Conservation (phyloP, 2,797 vertebrate species). For the Sebastes itinus region DNA sequence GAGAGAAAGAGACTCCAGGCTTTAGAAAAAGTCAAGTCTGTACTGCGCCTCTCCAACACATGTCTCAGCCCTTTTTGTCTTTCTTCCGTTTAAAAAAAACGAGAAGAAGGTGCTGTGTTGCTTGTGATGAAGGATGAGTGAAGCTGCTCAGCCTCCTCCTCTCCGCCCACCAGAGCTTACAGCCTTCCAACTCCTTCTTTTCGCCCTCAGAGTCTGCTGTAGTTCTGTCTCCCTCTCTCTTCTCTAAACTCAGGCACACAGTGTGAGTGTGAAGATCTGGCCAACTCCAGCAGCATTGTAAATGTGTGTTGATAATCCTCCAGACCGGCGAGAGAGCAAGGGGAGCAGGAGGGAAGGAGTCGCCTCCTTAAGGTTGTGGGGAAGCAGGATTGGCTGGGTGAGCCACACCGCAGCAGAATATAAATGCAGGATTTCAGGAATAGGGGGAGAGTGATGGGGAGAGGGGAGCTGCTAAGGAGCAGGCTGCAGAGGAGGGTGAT, state of each 20-base stretch:
- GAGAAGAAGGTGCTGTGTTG: conserved; percentile 60
- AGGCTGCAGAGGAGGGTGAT: conserved; percentile 16
- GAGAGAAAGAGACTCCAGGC: conserved; percentile 39
- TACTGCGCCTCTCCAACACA: conserved; percentile 49
- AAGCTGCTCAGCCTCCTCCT: conserved; percentile 75
- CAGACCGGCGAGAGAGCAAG: conserved; percentile 22
- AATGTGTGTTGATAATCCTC: conserved; percentile 54
- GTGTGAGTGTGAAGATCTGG: conserved; percentile 64
- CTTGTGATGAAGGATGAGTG: conserved; percentile 68
- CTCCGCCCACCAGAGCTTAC: conserved; percentile 69
- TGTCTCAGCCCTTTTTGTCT: conserved; percentile 44
- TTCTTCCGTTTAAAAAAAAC: conserved; percentile 16
- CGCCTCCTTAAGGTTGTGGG: conserved; percentile 61
- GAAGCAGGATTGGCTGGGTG: conserved; percentile 63
- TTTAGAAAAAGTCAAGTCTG: conserved; percentile 47
- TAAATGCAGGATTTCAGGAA: conserved; percentile 61
- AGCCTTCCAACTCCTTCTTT: conserved; percentile 67
- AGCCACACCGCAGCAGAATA: conserved; percentile 68
- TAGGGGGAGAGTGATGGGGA: conserved; percentile 5
- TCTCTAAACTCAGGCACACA: conserved; percentile 55
- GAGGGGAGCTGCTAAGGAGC: conserved; percentile 9
- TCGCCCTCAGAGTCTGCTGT: conserved; percentile 62
- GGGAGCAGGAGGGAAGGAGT: conserved; percentile 48
- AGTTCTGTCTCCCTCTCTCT: conserved; percentile 50
- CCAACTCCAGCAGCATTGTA: conserved; percentile 51